These are phyloP conservation scores for Agriopis marginaria DNA, from an alignment of 2,888 invertebrate species.

Conservation along the genomic window DNA sequence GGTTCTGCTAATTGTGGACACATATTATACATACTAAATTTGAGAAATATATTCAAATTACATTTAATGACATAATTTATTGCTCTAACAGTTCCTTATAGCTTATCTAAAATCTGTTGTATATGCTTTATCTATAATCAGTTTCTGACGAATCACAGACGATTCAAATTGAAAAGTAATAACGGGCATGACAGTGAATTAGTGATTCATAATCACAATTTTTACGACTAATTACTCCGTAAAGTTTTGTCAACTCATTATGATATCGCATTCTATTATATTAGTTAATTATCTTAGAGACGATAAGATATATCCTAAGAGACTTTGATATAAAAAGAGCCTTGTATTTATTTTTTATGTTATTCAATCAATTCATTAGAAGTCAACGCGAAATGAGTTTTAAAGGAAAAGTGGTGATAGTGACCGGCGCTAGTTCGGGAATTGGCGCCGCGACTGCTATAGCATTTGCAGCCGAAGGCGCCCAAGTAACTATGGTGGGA, in stretches of 20 bases:
- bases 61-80: too few species aligned
- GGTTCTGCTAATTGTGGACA: too few species aligned
- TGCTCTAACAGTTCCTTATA: too few species aligned
- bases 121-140: too few species aligned
- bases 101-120: too few species aligned
- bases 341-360: not conserved
- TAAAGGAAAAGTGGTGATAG: slow-evolving; percentile 50
- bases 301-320: not conserved
- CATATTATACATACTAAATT: too few species aligned
- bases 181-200: not conserved
- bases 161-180: too few species aligned
- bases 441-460: slow-evolving; percentile 51
- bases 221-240: not conserved
- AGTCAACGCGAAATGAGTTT: slow-evolving; percentile 47
- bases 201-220: not conserved
- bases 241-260: slow-evolving; percentile 1
- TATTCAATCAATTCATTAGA: not conserved
- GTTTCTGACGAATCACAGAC: too few species aligned
- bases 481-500: slow-evolving; percentile 48
- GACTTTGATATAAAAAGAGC: not conserved
- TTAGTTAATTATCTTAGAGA: not conserved
- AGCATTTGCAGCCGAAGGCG: slow-evolving; percentile 46
- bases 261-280: not conserved
- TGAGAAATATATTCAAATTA: too few species aligned
- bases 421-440: slow-evolving; percentile 55